Evolutionary conservation across 2,797 vertebrate species (phyloP), one percentile per base, ranked within the genome.

Genomic region (Anguilla anguilla): DNA sequence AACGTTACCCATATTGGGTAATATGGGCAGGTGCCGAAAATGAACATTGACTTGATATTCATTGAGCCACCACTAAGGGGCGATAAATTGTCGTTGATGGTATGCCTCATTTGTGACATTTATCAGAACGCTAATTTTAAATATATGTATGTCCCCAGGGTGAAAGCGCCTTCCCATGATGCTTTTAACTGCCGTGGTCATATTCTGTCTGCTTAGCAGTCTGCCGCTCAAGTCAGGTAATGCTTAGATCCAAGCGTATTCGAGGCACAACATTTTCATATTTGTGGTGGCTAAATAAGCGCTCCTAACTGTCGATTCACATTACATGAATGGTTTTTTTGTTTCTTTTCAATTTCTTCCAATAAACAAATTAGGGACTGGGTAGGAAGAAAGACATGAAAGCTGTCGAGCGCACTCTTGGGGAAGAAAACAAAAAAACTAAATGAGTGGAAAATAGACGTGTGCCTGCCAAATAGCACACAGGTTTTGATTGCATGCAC

Each of bases 221-320:
- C 87, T 86, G 35, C 43, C 85, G 19, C 9, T 88, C 3, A 88
- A 55, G 79, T 85, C 89, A 91, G 89, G 88, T 91, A 88, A 25
- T 10, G 11, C 67, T 2, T 25, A 69, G 59, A 11, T 11, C 28
- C 67, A 28, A 25, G 10, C 7, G 25, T 69, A 69, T n/a, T 10
- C 2, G 64, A 10, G 28, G 64, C n/a, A 28, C 64, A 69, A 64
- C n/a, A 28, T 69, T 69, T 69, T 28, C 64, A 69, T 13, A 39
- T 74, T 15, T 35, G 69, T 13, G 10, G 25, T 6, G 19, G 19
- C 61, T 28, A 69, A 69, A 69, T 31, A 74, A 39, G 28, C 35
- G 28, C 13, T 74, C 28, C 31, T 74, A 11, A 39, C 7, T 39
- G 69, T 35, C 5, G 31, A 35, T 74, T 17, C 13, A 74, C 28